Evolutionary conservation across 2,113 vertebrate species (phyloP).

Genomic region (Petroica traversi): DNA sequence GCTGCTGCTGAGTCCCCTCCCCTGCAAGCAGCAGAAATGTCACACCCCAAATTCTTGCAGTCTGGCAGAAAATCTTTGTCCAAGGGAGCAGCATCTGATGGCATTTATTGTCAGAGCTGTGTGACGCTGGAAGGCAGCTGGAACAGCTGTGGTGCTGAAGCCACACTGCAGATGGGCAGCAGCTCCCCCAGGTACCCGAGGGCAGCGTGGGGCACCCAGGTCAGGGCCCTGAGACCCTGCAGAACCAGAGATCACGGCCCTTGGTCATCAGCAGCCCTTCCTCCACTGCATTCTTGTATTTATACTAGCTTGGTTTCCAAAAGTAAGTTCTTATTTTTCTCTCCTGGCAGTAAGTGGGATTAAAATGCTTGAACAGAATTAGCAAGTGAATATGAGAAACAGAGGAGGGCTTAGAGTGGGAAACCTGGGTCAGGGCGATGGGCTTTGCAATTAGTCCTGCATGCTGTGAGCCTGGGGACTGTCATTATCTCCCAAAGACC

Average conservation of each 20-base stretch:
- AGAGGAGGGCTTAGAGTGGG: background rate
- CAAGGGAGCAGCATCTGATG: background rate
- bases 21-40: background rate
- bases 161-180: background rate
- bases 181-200: background rate
- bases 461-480: background rate
- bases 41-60: background rate
- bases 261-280: background rate
- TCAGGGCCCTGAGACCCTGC: background rate
- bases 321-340: background rate
- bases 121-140: background rate
- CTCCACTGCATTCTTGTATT: background rate
- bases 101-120: background rate
- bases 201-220: background rate
- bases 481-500: background rate
- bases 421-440: background rate
- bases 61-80: background rate
- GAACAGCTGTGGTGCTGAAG: accelerated
- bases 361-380: slow-evolving; percentile 26
- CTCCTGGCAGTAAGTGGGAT: background rate
- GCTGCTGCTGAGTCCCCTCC: background rate
- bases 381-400: background rate
- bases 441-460: slow-evolving; percentile 53
- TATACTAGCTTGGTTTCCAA: background rate
- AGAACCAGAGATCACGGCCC: background rate